These are phyloP conservation scores for Melieria picta DNA, from an alignment of 2,888 invertebrate species.

Conservation along the genomic window DNA sequence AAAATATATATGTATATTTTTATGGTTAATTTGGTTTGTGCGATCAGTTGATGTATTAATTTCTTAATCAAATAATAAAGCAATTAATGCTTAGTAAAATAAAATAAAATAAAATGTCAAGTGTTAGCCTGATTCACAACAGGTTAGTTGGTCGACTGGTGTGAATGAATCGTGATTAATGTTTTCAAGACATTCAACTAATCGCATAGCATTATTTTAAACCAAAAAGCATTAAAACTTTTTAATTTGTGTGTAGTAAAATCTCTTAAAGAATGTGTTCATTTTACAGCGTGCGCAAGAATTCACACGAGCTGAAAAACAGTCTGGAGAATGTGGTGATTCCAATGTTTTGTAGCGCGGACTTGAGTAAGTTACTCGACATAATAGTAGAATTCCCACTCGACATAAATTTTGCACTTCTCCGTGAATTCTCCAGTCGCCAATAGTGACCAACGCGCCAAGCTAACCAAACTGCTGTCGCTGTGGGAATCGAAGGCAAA, in stretches of 20 bases:
- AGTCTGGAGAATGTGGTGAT: constrained; percentile 95
- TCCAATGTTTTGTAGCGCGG: constrained; percentile 97
- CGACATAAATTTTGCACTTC: not conserved
- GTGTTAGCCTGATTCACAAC: no score
- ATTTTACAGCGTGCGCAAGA: constrained; percentile 89
- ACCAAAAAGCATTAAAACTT: not conserved
- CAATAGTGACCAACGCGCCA: constrained; percentile 87
- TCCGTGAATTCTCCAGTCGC: constrained; percentile 69
- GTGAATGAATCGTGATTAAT: no score
- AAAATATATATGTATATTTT: no score
- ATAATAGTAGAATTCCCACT: not conserved
- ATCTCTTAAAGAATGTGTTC: not conserved
- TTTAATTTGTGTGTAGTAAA: not conserved
- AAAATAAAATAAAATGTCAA: no score
- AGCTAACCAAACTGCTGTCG: constrained; percentile 91
- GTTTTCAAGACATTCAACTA: no score
- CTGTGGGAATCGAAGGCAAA: constrained; percentile 97
- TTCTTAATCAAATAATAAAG: no score
- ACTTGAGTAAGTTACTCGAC: constrained; percentile 80
- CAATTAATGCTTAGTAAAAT: no score
- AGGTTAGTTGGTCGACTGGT: no score
- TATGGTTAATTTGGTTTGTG: no score
- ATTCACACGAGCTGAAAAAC: constrained; percentile 91
- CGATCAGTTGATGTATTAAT: no score
- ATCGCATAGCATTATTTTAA: no score